These are phyloP conservation scores for Corythornis leucogaster DNA, from an alignment of 2,797 vertebrate genomes.

Conservation along the genomic window DNA sequence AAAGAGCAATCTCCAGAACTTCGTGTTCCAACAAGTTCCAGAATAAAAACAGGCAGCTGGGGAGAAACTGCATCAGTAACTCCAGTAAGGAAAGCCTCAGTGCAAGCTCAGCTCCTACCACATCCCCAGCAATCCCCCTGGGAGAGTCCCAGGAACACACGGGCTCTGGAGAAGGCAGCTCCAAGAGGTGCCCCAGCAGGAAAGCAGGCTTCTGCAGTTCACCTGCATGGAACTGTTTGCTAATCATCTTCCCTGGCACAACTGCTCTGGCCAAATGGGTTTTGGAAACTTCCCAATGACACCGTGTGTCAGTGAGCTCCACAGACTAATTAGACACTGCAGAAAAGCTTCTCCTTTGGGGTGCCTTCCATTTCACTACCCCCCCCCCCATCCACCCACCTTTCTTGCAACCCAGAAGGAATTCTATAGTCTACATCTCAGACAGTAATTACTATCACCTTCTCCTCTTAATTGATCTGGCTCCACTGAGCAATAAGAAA, in stretches of 20 bases:
- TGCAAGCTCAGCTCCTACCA: rapidly evolving
- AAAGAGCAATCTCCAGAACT: neutral
- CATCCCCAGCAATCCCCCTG: neutral
- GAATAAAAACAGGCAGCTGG: neutral
- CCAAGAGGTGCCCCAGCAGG: neutral
- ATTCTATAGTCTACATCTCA: conserved; percentile 39
- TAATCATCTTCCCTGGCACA: neutral
- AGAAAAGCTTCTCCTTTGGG: conserved; percentile 20
- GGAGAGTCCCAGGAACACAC: rapidly evolving
- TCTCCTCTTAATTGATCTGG: conserved; percentile 68
- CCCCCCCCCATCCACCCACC: neutral
- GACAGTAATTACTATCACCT: conserved; percentile 68
- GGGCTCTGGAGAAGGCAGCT: neutral
- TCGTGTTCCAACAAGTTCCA: neutral
- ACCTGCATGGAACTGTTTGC: neutral
- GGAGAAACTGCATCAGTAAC: neutral
- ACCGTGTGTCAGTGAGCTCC: neutral
- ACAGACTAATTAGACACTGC: conserved; percentile 50
- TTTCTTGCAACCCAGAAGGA: conserved; percentile 47
- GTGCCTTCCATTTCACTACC: neutral
- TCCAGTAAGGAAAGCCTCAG: neutral
- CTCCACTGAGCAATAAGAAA: conserved; percentile 61
- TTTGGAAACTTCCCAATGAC: neutral
- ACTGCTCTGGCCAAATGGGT: neutral
- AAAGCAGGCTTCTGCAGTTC: neutral